Base-by-base conservation (phyloP, 2,113 vertebrate genomes). In the Corydoras maculifer region DNA sequence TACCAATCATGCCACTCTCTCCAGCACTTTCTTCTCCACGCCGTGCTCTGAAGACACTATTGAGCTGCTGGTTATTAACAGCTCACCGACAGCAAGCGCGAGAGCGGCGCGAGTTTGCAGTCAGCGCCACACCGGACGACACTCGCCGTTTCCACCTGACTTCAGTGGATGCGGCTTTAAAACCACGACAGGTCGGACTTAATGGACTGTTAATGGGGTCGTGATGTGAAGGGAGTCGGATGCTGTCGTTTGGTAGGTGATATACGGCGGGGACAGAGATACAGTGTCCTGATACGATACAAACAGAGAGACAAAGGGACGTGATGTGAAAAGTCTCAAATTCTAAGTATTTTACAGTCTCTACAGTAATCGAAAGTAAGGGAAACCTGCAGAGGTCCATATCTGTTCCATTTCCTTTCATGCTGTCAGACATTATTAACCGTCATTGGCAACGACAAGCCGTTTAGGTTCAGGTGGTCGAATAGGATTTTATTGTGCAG, bases 1-100 rank as follows among this genome's bases (percentile, higher is more conserved):
- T 86, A 87, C 74, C 83, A 88, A 88, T 89, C 86, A 85, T 80
- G 76, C 80, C 43, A 62, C 82, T 63, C 62, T 65, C 68, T 35
- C 9, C 12, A 32, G 13, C 76, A 55, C 74, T 70, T 43, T 65
- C 69, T 75, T 65, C 60, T 64, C 75, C 55, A 15, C 4, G 32
- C 50, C 49, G 54, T 60, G 32, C 62, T 62, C 50, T 60, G 69
- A 69, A 65, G 55, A 64, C 60, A 48, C 65, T 71, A 68, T 71
- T 79, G 78, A 74, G 62, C 68, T 69, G 68, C 70, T 74, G 78
- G 68, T 74, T 79, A 76, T 74, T 72, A 76, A 76, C 69, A 60
- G 51, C 64, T 59, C 12, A 48, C 31, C 54, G 78, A 70, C 67
- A 62, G 67, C 64, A 72, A 64, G 74, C 35, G 51, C n/a, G 61